phyloP scores from a whole-genome alignment of 2,113 vertebrate genomes.

The Hassar affinis region DNA sequence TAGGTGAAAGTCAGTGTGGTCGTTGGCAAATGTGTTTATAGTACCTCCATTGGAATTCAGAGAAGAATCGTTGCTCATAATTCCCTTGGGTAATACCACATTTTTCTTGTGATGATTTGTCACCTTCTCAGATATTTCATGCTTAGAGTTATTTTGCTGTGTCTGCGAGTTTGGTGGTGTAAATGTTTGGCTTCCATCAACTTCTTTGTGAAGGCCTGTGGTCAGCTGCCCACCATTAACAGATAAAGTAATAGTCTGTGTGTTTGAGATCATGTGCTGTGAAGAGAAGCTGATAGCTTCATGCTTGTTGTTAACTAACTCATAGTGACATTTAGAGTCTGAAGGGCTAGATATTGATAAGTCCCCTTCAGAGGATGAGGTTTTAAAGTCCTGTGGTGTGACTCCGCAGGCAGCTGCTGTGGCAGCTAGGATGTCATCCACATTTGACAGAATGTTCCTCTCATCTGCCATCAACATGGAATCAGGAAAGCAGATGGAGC shows the following conservation, averaged over 20 bases:
- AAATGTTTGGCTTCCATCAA: slow-evolving; percentile 70
- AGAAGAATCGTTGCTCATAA: slow-evolving; percentile 72
- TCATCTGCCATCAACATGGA: slow-evolving; percentile 92
- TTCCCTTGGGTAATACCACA: slow-evolving; percentile 65
- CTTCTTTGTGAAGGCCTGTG: slow-evolving; percentile 73
- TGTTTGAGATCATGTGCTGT: slow-evolving; percentile 76
- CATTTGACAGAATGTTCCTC: slow-evolving; percentile 92
- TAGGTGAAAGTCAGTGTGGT: slow-evolving; percentile 73
- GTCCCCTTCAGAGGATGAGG: slow-evolving; percentile 78
- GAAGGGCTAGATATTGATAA: slow-evolving; percentile 75
- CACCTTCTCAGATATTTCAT: slow-evolving; percentile 71
- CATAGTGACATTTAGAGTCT: slow-evolving; percentile 85
- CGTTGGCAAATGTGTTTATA: slow-evolving; percentile 67
- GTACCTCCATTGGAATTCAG: slow-evolving; percentile 76
- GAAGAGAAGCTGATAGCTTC: slow-evolving; percentile 81
- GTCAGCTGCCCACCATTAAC: slow-evolving; percentile 83
- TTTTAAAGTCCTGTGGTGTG: slow-evolving; percentile 91
- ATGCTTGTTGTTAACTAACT: slow-evolving; percentile 79
- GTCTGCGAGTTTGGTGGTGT: slow-evolving; percentile 70
- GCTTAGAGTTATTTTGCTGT: slow-evolving; percentile 65
- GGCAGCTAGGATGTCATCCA: slow-evolving; percentile 95
- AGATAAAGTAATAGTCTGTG: slow-evolving; percentile 79
- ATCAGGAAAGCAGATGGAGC: slow-evolving; percentile 94
- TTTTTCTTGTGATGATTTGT: slow-evolving; percentile 67
- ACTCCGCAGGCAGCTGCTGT: slow-evolving; percentile 93